Base-by-base conservation (phyloP, 2,888 invertebrate species). In the Ichneumon xanthorius region DNA sequence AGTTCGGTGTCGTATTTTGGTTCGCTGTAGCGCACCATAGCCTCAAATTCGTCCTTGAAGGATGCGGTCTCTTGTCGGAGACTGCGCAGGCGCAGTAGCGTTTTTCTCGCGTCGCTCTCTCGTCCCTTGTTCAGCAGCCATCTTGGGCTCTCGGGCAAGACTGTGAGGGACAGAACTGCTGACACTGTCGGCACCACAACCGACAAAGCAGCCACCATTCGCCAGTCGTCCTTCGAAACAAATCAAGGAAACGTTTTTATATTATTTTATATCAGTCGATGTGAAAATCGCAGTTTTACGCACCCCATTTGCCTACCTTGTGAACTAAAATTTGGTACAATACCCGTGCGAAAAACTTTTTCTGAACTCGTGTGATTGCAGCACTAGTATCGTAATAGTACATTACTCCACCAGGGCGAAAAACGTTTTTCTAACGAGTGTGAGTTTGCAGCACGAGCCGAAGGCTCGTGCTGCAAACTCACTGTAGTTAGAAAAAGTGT, bases 111-210 rank as follows among this genome's bases (percentile, higher is more conserved):
- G 80, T 94, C 94, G 6, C 93, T 92, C 16, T 92, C 87, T n/a
- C 94, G 92, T 68, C 93, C 93, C 84, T 94, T 93, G 2, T 92
- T 89, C 2, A 94, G 89, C 6, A 95, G 89, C 95, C 95, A 95
- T 0, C 94, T 87, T 0, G 95, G 95, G 55, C 95, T 95, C 90
- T 95, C 95, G 0, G 95, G 94, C 4, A 95, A 90, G 19, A 94
- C 90, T 67, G 94, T 89, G 0, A 91, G 84, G 1, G 93, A 90
- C 50, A 93, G 85, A 1, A 94, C 70, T 37, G 94, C 90, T 7
- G 94, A 93, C 6, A 85, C 3, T 0, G 77, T 19, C 4, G 95
- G 94, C 19, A 94, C 89, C 0, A 92, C 72, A 3, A 92, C 89
- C 16, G 93, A 92, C 30, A 94, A 89, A 2, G 90, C 82, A 4